These are phyloP conservation scores for Eurosta solidaginis DNA, from an alignment of 1,140 invertebrate species.

Conservation along the genomic window DNA sequence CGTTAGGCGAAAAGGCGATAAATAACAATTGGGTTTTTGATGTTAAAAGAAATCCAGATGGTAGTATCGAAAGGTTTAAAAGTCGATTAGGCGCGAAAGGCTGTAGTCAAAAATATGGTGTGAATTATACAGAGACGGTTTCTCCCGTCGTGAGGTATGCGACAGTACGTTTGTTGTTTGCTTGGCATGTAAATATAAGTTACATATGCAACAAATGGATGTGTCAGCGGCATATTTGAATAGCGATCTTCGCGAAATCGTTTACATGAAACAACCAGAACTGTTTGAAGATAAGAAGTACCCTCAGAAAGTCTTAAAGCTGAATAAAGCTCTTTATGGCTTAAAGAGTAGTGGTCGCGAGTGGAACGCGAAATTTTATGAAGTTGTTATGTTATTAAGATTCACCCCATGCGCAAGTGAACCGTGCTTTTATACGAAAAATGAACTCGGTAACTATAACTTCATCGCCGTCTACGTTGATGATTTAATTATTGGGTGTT, in stretches of 20 bases:
- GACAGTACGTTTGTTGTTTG: background rate
- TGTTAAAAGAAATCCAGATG: conserved; percentile 47
- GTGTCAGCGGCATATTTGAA: conserved; percentile 30
- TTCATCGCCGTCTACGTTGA: conserved; percentile 29
- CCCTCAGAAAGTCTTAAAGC: background rate
- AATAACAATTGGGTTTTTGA: conserved; percentile 56
- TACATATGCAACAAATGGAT: conserved; percentile 23
- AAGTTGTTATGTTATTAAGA: background rate
- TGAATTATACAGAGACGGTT: conserved; percentile 38
- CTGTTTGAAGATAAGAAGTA: background rate
- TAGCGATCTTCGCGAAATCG: background rate
- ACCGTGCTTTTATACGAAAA: background rate
- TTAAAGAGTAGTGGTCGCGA: conserved; percentile 15
- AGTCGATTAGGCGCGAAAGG: conserved; percentile 56
- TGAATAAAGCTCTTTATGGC: conserved; percentile 27
- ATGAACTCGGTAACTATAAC: background rate
- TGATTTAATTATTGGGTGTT: conserved; percentile 32
- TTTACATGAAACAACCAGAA: conserved; percentile 29
- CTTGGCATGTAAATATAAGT: background rate
- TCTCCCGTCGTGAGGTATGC: conserved; percentile 22
- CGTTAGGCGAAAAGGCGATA: conserved; percentile 43
- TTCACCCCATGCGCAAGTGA: background rate
- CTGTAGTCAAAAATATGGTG: conserved; percentile 43
- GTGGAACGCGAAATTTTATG: conserved; percentile 7
- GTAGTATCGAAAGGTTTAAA: conserved; percentile 49